Percentiles rank a stretch among this genome's conserved stretches.
phyloP scores from a whole-genome alignment of 2,113 vertebrate genomes.

The Eulemur macaco region DNA sequence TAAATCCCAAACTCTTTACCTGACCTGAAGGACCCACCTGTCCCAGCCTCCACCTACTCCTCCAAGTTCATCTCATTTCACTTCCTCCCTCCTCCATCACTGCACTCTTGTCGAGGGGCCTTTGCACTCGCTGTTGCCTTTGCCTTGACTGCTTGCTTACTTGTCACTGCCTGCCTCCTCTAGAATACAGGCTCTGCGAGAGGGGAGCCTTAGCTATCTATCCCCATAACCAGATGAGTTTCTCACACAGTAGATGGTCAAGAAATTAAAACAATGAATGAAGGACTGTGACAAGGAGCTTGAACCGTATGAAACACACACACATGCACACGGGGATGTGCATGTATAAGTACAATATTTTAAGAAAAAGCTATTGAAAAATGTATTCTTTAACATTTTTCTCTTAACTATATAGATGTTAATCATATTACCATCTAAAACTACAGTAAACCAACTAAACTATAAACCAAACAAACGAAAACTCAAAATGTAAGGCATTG shows the following conservation, averaged over 20 bases:
- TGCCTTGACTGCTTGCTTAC: background rate
- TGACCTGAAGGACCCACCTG: background rate
- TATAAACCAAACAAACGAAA: background rate
- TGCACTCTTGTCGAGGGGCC: background rate
- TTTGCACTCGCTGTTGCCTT: background rate
- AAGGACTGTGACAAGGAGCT: background rate
- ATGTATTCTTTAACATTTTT: slow-evolving; percentile 18
- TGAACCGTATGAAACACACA: background rate
- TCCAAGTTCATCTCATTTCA: background rate
- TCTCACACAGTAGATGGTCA: background rate
- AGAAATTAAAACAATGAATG: background rate
- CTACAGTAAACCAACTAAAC: background rate
- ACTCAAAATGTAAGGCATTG: background rate
- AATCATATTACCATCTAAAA: background rate
- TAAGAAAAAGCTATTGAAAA: background rate
- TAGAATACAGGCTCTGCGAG: background rate
- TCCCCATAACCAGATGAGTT: background rate
- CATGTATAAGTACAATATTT: background rate
- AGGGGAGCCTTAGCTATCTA: background rate
- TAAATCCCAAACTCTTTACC: background rate
- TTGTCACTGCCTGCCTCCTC: background rate
- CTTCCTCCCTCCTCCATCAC: background rate
- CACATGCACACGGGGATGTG: too few species aligned
- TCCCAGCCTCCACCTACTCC: background rate
- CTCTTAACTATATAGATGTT: background rate